Evolutionary conservation across 2,113 vertebrate species (phyloP).

Genomic region (Leptobrachium leishanense): DNA sequence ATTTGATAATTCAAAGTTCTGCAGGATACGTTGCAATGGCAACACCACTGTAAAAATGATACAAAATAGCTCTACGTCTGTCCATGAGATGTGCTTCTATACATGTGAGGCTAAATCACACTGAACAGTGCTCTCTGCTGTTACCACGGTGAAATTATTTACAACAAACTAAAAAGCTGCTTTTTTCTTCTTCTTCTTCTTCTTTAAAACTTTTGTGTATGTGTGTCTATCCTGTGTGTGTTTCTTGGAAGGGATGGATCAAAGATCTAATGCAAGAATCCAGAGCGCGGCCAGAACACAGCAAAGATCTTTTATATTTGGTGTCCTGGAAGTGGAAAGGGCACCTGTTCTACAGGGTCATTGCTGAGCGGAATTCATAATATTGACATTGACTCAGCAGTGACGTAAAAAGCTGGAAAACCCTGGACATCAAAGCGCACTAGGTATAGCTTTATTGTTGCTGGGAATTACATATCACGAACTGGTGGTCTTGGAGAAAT

Average conservation of each 20-base stretch:
- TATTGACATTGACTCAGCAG: conserved; percentile 31
- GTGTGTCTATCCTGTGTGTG: background rate
- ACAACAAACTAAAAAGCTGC: background rate
- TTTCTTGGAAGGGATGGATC: background rate
- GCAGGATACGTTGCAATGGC: too few species aligned
- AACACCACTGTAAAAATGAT: too few species aligned
- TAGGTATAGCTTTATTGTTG: conserved; percentile 11
- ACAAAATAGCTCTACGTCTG: too few species aligned
- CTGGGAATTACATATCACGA: conserved; percentile 22
- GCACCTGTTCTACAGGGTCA: conserved; percentile 9
- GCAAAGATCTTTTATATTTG: background rate
- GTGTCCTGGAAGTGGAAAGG: background rate
- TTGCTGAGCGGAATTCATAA: conserved; percentile 29
- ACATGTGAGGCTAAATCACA: background rate
- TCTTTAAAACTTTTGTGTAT: too few species aligned
- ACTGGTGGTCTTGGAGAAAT: background rate
- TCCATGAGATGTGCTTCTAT: too few species aligned
- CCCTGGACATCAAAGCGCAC: conserved; percentile 27
- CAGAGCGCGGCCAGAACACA: background rate
- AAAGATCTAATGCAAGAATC: background rate
- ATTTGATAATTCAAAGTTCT: too few species aligned
- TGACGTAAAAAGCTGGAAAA: conserved; percentile 3
- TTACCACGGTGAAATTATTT: conserved; percentile 21
- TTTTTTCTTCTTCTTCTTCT: background rate
- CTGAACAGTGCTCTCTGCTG: conserved; percentile 42